Conservation (phyloP, 2,888 invertebrate genomes). For the Amblyteles armatorius region DNA sequence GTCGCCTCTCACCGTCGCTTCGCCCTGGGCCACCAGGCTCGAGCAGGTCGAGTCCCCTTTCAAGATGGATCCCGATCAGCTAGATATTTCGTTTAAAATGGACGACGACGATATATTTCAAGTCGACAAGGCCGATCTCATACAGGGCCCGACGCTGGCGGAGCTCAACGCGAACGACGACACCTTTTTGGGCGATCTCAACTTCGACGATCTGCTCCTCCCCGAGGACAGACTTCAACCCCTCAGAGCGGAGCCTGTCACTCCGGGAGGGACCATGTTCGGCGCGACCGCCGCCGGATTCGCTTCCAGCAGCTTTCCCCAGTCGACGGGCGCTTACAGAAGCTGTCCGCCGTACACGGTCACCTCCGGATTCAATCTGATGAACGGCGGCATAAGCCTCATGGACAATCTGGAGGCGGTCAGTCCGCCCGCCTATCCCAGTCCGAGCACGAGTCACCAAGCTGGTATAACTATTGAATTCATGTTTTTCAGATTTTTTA, state of each 20-base stretch:
- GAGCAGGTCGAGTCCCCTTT: conserved; percentile 79
- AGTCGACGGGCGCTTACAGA: conserved; percentile 76
- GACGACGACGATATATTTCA: conserved; percentile 96
- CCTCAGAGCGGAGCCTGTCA: conserved; percentile 69
- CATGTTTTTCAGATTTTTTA: background rate
- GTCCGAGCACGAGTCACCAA: conserved; percentile 81
- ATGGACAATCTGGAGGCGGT: conserved; percentile 81
- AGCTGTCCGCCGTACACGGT: conserved; percentile 74
- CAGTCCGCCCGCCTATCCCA: conserved; percentile 82
- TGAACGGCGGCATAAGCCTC: conserved; percentile 75
- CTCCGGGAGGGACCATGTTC: conserved; percentile 73
- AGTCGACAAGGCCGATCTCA: conserved; percentile 94
- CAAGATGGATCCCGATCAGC: conserved; percentile 79
- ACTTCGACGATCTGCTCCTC: conserved; percentile 93
- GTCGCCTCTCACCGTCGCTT: conserved; percentile 78
- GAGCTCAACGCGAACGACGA: conserved; percentile 95
- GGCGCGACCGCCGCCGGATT: conserved; percentile 71
- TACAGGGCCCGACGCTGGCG: conserved; percentile 93
- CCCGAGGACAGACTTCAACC: conserved; percentile 88
- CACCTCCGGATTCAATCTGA: conserved; percentile 75
- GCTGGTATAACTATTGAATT: conserved; percentile 74
- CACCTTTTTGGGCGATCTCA: conserved; percentile 92
- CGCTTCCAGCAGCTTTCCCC: conserved; percentile 82
- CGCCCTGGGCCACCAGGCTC: conserved; percentile 86
- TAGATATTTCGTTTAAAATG: conserved; percentile 88